These are phyloP conservation scores for Apodemus sylvaticus DNA, from an alignment of 2,113 vertebrate genomes.

Conservation along the genomic window DNA sequence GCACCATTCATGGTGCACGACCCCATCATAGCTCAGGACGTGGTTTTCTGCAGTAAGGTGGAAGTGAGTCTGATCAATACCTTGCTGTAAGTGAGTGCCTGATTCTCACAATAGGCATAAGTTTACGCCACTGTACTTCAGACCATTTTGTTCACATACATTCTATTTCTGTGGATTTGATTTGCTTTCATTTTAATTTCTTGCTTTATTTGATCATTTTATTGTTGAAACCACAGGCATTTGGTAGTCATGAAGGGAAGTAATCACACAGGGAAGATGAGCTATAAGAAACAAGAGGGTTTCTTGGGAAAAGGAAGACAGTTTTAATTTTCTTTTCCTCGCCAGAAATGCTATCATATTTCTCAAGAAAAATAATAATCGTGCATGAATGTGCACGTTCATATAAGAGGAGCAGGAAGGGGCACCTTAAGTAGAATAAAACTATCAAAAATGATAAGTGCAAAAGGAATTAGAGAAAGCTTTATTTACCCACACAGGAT, in stretches of 20 bases:
- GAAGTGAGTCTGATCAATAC: neutral
- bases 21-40: neutral
- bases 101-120: neutral
- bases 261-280: neutral
- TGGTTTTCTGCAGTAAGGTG: neutral
- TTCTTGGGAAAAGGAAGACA: neutral
- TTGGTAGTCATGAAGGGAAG: neutral
- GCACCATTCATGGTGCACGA: neutral
- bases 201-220: conserved; percentile 40
- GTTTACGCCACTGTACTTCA: neutral
- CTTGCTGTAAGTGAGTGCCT: neutral
- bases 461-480: neutral
- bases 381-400: neutral
- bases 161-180: neutral
- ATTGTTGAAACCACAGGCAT: neutral
- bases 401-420: neutral
- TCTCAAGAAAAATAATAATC: conserved; percentile 45
- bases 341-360: neutral
- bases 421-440: neutral
- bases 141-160: neutral
- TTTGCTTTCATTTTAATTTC: conserved; percentile 36
- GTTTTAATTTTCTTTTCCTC: neutral
- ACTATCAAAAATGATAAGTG: neutral
- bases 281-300: conserved; percentile 20
- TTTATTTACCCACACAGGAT: neutral